Evolutionary conservation across 2,888 invertebrate genomes (phyloP), one percentile per base, ranked within the genome.

Genomic region (Physocephala rufipes): DNA sequence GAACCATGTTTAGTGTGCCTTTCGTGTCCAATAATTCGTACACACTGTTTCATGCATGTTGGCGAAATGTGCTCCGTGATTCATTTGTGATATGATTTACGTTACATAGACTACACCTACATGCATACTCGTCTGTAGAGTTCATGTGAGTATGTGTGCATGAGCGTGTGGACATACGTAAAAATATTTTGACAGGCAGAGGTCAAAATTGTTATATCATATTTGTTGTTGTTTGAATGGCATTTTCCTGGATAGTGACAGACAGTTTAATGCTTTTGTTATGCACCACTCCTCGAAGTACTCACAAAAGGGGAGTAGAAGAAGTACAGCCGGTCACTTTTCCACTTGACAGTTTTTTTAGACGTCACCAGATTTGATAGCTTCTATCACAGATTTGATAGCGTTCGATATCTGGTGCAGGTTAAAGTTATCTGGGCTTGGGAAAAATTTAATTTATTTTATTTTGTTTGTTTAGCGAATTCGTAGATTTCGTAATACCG

Each of bases 301-400:
- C 43, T 55, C 43, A 24, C 47, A 47, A 47, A 24, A 47, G 15
- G 43, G 12, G 15, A 53, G 36, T 30, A 21, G 21, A 19, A 55
- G 55, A 1, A 9, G 49, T n/a, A 49, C 49, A 3, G 15, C 49
- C 49, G n/a, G 49, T 74, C 19, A 7, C 36, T 36, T 9, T n/a
- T n/a, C n/a, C n/a, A 5, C 74, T 72, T 81, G 82, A 81, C 80
- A 79, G 78, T 79, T 82, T 82, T 81, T 82, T 82, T 82, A 76
- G 81, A 83, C 82, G 83, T 83, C 82, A 83, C 82, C 73, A 74
- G 76, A 74, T 73, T 76, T 74, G 74, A 76, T 74, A 74, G 24
- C n/a, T n/a, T 26, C 36, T 15, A 30, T 5, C 28, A 21, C 3
- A 45, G 2, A n/a, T 26, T 16, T 51, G 28, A 3, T 28, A 3